Evolutionary conservation across 2,888 invertebrate genomes (phyloP).

Genomic region (Agrotis ipsilon): DNA sequence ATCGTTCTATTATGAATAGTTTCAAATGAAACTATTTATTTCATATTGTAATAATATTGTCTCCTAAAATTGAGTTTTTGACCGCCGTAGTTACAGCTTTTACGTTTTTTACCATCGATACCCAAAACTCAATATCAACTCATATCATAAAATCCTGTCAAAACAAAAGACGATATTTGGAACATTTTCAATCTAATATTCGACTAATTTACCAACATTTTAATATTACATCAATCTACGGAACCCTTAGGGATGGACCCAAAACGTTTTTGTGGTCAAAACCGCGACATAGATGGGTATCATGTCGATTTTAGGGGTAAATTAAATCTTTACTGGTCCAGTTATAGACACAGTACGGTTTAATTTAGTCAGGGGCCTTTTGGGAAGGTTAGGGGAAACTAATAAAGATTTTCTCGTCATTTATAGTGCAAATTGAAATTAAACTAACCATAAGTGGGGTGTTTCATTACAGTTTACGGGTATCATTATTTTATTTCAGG

Average conservation of each 20-base stretch:
- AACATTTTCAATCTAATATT: conserved; percentile 26
- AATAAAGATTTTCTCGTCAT: conserved; percentile 37
- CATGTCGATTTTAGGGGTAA: conserved; percentile 61
- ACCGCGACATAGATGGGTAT: conserved; percentile 49
- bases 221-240: conserved; percentile 63
- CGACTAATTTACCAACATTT: conserved; percentile 65
- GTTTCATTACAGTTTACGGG: conserved; percentile 4
- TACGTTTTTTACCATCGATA: too few species aligned
- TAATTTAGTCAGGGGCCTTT: conserved; percentile 51
- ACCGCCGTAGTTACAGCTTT: too few species aligned
- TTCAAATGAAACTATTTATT: too few species aligned
- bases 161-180: conserved; percentile 32
- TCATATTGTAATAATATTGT: too few species aligned
- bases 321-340: conserved; percentile 64
- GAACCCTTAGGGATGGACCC: conserved; percentile 60
- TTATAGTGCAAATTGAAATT: conserved; percentile 38
- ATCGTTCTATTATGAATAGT: too few species aligned
- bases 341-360: conserved; percentile 37
- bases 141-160: conserved; percentile 31
- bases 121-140: conserved; percentile 20
- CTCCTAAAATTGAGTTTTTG: too few species aligned
- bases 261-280: conserved; percentile 69
- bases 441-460: conserved; percentile 30
- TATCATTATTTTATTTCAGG: background rate
- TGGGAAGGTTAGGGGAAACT: conserved; percentile 11